Evolutionary conservation across 1,140 invertebrate species (phyloP), one percentile per base, ranked within the genome.

Genomic region (Scaptomyza montana): DNA sequence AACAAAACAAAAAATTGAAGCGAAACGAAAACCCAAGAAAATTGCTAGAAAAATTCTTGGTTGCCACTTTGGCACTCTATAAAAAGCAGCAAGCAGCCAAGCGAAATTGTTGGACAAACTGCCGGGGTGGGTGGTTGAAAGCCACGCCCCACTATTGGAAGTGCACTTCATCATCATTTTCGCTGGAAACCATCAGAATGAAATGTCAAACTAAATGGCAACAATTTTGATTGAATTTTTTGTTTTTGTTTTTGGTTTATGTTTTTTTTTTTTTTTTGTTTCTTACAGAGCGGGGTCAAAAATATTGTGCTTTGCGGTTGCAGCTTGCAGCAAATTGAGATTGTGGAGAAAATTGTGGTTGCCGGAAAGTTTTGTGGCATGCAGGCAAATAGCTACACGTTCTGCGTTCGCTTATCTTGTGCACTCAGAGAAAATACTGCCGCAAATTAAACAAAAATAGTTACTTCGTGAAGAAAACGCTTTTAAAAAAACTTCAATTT

Each of bases 141-240:
- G 54, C 67, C 74, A 80, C 78, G 70, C 78, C 78, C 78, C 47
- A 50, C 64, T 54, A 54, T 69, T 63, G 71, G 33, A 50, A 53
- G 50, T 68, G 64, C 79, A 87, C 84, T 87, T 87, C 73, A 87
- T 87, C 84, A 87, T 87, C 76, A 89, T 84, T 84, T 82, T 64
- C 39, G 53, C 66, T 43, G 51, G 33, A 36, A 36, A 36, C 84
- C 84, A 87, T 84, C 84, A 84, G 84, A 89, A 84, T 79, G 84
- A 87, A 87, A 87, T 87, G 84, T 89, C 84, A 87, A 87, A 87
- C 84, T 86, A 86, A 87, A 87, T 87, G 84, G 84, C 84, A 87
- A 87, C 84, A 87, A 87, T 89, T 87, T 87, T 87, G 78, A 87
- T 87, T 87, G 84, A 87, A 87, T 82, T 84, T 87, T 86, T 82